Percentiles rank a stretch among this genome's conserved stretches.
Conservation (phyloP, 2,113 vertebrate genomes). For the Tricholaema leucomelas region DNA sequence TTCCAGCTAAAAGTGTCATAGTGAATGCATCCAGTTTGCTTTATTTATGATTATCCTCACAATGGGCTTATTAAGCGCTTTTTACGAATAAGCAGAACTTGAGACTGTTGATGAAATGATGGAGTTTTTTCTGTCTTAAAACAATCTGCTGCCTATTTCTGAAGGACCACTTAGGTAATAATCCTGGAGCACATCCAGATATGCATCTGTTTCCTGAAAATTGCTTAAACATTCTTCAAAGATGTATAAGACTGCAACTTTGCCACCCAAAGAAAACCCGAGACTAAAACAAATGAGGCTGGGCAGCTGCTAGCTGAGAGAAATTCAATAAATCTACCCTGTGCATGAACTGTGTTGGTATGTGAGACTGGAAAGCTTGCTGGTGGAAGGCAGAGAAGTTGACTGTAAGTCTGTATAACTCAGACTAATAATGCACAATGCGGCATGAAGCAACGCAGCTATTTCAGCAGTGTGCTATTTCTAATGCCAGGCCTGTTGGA, state of each 20-base stretch:
- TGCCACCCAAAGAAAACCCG: background rate
- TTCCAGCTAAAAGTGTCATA: background rate
- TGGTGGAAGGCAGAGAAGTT: background rate
- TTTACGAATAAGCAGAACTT: constrained; percentile 27
- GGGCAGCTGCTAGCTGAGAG: background rate
- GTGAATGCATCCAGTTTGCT: constrained; percentile 13
- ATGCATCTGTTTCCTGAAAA: constrained; percentile 18
- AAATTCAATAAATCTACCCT: constrained; percentile 34
- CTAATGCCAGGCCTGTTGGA: background rate
- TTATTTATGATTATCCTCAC: constrained; percentile 37
- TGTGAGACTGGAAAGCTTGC: constrained; percentile 1
- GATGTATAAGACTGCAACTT: background rate
- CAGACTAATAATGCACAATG: background rate
- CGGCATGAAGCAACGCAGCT: background rate
- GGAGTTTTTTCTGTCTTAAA: constrained; percentile 22
- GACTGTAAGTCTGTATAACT: background rate
- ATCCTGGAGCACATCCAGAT: background rate
- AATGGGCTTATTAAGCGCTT: background rate
- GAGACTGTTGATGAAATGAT: constrained; percentile 29
- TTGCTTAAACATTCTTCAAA: background rate
- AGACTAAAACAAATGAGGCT: background rate
- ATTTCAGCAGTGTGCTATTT: background rate
- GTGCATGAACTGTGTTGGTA: background rate
- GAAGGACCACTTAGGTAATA: constrained; percentile 18
- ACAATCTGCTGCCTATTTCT: constrained; percentile 25